phyloP scores from a whole-genome alignment of 1,140 invertebrate species.

The Armadillidium nasatum region DNA sequence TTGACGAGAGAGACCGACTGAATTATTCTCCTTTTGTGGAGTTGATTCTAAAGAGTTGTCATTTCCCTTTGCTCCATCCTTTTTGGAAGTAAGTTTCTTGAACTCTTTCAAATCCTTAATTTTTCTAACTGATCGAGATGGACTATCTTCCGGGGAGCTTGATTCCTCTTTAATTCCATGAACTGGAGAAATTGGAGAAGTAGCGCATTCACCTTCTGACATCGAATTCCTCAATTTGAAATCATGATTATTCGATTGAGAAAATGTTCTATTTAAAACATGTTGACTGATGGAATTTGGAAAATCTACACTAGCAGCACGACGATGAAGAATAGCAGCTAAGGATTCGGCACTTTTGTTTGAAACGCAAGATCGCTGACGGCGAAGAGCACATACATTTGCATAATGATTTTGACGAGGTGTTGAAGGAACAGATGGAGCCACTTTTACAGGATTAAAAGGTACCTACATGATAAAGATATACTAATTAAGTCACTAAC shows the following conservation, averaged over 20 bases:
- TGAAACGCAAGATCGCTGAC: constrained; percentile 37
- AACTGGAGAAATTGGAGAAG: constrained; percentile 17
- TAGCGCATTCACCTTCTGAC: background rate
- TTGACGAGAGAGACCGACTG: background rate
- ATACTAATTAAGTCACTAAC: no score
- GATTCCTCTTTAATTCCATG: constrained; percentile 32
- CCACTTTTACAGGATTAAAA: constrained; percentile 38
- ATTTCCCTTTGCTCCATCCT: constrained; percentile 32
- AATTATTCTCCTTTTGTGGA: background rate
- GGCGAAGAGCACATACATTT: constrained; percentile 40
- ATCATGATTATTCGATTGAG: background rate
- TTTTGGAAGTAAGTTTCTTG: constrained; percentile 39
- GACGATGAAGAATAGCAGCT: constrained; percentile 35
- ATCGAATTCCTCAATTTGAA: background rate
- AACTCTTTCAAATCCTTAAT: constrained; percentile 49
- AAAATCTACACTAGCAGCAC: constrained; percentile 34
- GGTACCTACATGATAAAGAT: constrained; percentile 17
- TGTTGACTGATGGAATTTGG: background rate
- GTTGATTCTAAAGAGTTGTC: background rate
- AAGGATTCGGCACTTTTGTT: constrained; percentile 37
- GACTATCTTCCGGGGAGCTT: constrained; percentile 34
- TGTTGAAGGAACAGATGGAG: constrained; percentile 25
- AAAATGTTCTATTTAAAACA: background rate
- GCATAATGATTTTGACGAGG: constrained; percentile 39
- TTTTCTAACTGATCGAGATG: constrained; percentile 33